phyloP scores from a whole-genome alignment of 2,113 vertebrate species.

The Dolichallabes microphthalmus region DNA sequence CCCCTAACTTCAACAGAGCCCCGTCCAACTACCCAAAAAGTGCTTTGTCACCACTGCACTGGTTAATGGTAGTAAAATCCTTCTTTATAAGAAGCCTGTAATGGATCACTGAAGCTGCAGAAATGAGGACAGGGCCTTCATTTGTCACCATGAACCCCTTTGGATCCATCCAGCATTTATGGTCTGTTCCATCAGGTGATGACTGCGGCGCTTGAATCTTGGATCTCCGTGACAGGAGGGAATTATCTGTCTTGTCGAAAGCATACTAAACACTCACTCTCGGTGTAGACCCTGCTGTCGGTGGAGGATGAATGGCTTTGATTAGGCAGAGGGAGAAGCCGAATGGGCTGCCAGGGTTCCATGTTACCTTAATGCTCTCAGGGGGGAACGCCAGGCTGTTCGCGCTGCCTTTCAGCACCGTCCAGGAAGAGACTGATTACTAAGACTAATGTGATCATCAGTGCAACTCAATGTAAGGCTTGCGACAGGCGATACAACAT shows the following conservation, averaged over 20 bases:
- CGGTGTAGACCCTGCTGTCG: constrained; percentile 33
- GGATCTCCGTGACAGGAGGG: constrained; percentile 15
- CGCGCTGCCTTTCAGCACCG: constrained; percentile 21
- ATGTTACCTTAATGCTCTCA: constrained; percentile 50
- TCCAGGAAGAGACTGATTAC: constrained; percentile 48
- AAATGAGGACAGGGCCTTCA: not conserved
- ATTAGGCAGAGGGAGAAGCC: constrained; percentile 36
- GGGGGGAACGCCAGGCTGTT: constrained; percentile 38
- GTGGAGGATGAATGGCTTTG: constrained; percentile 47
- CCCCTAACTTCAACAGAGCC: constrained; percentile 3
- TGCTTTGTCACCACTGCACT: constrained; percentile 31
- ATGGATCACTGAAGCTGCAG: not conserved
- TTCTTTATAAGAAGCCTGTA: constrained; percentile 13
- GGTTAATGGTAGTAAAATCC: constrained; percentile 32
- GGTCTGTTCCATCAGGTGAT: constrained; percentile 30
- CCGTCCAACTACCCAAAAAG: not conserved
- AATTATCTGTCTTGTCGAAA: constrained; percentile 22
- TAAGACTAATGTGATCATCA: constrained; percentile 47
- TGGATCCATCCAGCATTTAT: constrained; percentile 17
- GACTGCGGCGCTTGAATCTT: constrained; percentile 10
- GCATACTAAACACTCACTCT: constrained; percentile 37
- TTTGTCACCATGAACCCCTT: constrained; percentile 17
- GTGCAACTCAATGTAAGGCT: constrained; percentile 42
- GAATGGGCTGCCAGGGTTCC: constrained; percentile 41
- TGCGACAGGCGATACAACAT: constrained; percentile 42